Evolutionary conservation across 2,888 invertebrate species (phyloP), one percentile per base, ranked within the genome.

Genomic region (Sialis fuliginosa): DNA sequence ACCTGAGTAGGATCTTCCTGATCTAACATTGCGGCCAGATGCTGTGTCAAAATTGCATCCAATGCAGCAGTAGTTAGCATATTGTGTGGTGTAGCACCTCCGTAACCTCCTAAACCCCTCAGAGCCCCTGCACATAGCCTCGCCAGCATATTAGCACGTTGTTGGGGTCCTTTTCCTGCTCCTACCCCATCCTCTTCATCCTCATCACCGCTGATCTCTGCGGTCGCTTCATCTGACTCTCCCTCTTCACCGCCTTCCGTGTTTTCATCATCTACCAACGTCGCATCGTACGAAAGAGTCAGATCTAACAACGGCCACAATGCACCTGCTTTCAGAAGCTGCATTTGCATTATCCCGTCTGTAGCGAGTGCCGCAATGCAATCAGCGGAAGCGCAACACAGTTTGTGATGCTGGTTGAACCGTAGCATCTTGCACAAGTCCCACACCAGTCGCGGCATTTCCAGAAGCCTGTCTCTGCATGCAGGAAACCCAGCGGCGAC

Each of bases 241-340:
- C 44, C 78, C 55, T 89, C 84, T 0, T 96, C 87, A 0, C 96
- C 97, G 45, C 95, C 90, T 69, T 98, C 97, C 48, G 95, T 87
- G 22, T 22, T 22, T 22, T 22, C 22, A 22, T 22, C 22, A 22
- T 22, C 22, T 22, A 22, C 22, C 54, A 98, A 70, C 5, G 98
- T 99, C 66, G 85, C 98, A 68, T 98, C 98, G 64, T 95, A 99
- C 50, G 83, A 82, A 64, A 98, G 90, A 63, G 89, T 80, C 55
- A 88, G 86, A 1, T 88, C 75, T 37, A 98, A 65, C 45, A 98
- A 68, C 57, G 93, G 91, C 85, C 91, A 97, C 4, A 98, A 62
- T 0, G 86, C 88, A 6, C 96, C 97, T 1, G 85, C 79, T 51
- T 83, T 79, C 8, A 90, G 74, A 33, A 95, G 65, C 59, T 81